Evolutionary conservation across 2,888 invertebrate species (phyloP), one percentile per base, ranked within the genome.

Genomic region (Mesorhabditis sp.): DNA sequence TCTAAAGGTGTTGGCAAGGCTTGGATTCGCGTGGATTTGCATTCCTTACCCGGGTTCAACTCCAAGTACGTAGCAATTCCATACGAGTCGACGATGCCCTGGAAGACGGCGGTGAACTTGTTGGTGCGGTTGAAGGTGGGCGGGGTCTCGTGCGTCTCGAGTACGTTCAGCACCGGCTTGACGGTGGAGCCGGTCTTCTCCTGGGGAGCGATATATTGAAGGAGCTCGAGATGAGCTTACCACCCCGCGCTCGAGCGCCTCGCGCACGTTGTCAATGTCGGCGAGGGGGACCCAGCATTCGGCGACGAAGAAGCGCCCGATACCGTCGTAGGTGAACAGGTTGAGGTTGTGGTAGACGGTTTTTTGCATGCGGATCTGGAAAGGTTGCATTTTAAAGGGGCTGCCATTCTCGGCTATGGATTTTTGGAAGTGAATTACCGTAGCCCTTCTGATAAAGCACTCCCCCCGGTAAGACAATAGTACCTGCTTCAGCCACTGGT

Each of bases 271-370:
- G 87, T 95, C 94, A 86, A 94, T 88, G 84, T 94, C 93, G 69
- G 91, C 87, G 5, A 92, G 91, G 10, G 93, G 95, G 85, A 92
- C 93, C 96, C 93, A 98, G 87, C 96, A 96, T 88, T 98, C 97
- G 13, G 96, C 97, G 85, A 97, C 96, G 83, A 97, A 90, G 88
- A 97, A 97, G 87, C 98, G 96, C 88, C 97, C 95, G 3, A 97
- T 97, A n/a, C 97, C 97, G 87, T 98, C 97, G 90, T 97, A 89
- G 87, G 95, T 97, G 90, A 97, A 96, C 86, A 96, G 90, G 89
- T 98, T 98, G 85, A 98, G 88, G 0, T 95, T 96, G 88, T 95
- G 94, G 88, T 96, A 98, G 86, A 97, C 96, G 42, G 97, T 96
- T 88, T 97, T 97, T 86, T 97, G 95, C 89, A 98, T 95, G 82